phyloP scores from a whole-genome alignment of 1,140 invertebrate genomes.

The Lordiphosa clarofinis region DNA sequence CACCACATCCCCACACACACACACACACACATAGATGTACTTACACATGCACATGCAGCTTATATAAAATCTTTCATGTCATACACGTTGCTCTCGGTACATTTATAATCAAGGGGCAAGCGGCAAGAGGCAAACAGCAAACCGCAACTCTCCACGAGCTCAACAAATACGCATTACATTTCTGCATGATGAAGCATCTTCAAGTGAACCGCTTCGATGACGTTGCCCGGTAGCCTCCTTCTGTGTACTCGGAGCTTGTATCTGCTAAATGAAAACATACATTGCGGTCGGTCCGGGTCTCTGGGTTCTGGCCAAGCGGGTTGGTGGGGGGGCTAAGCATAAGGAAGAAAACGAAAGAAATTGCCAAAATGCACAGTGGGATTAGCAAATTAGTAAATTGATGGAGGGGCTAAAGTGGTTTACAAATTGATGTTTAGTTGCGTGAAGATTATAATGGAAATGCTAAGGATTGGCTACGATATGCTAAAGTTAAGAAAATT shows the following conservation, averaged over 20 bases:
- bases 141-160: conserved; percentile 39
- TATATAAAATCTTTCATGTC: conserved; percentile 61
- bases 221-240: conserved; percentile 46
- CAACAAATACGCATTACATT: conserved; percentile 14
- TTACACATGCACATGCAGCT: conserved; percentile 29
- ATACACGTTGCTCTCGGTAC: conserved; percentile 59
- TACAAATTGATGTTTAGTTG: conserved; percentile 2
- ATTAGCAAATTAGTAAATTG: not conserved
- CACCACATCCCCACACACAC: conserved; percentile 27
- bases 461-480: not conserved
- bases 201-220: conserved; percentile 41
- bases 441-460: too few species aligned
- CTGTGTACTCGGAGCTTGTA: conserved; percentile 48
- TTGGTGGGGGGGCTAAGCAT: too few species aligned
- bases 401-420: not conserved
- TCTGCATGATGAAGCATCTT: conserved; percentile 71
- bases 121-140: conserved; percentile 51
- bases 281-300: conserved; percentile 43
- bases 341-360: conserved; percentile 10
- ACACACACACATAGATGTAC: conserved; percentile 20
- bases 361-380: conserved; percentile 36
- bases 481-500: too few species aligned
- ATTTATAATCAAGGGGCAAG: conserved; percentile 60
- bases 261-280: conserved; percentile 76
- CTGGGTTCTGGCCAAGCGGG: conserved; percentile 13